Conservation (phyloP, 2,888 invertebrate genomes). For the Alloplasta piceator region DNA sequence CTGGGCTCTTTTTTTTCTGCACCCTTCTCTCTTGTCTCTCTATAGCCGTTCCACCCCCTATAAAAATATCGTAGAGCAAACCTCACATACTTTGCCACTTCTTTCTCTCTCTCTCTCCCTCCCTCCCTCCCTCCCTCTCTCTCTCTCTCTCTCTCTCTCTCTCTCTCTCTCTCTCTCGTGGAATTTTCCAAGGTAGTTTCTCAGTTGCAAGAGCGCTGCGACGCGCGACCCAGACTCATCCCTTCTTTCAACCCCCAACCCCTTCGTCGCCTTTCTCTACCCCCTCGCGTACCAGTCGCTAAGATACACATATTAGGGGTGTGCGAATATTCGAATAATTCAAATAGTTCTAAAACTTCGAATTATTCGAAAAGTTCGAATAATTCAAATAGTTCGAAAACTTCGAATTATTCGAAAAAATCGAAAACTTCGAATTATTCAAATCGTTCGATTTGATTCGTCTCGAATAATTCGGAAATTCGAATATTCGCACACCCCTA, state of each 20-base stretch:
- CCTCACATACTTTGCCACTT: constrained; percentile 40
- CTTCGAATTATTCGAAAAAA: too few species aligned
- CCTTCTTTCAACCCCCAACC: constrained; percentile 8
- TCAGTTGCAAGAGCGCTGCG: constrained; percentile 19
- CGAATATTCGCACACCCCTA: too few species aligned
- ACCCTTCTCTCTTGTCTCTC: constrained; percentile 26
- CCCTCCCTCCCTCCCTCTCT: constrained; percentile 26
- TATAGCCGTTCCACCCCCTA: background rate
- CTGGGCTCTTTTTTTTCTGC: constrained; percentile 11
- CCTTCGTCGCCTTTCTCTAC: constrained; percentile 10
- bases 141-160: constrained; percentile 15
- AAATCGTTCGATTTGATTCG: too few species aligned
- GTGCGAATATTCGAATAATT: too few species aligned
- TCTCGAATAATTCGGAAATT: too few species aligned
- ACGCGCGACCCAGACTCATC: constrained; percentile 50
- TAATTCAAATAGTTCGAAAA: too few species aligned
- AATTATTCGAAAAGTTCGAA: too few species aligned
- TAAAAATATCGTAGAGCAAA: constrained; percentile 29
- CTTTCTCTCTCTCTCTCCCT: constrained; percentile 21
- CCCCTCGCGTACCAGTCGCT: background rate
- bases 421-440: too few species aligned
- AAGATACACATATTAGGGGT: too few species aligned
- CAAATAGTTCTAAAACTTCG: too few species aligned
- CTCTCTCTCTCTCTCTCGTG: constrained; percentile 9
- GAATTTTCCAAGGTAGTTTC: background rate